Evolutionary conservation across 2,888 invertebrate genomes (phyloP), one percentile per base, ranked within the genome.

Genomic region (Plusia festucae): DNA sequence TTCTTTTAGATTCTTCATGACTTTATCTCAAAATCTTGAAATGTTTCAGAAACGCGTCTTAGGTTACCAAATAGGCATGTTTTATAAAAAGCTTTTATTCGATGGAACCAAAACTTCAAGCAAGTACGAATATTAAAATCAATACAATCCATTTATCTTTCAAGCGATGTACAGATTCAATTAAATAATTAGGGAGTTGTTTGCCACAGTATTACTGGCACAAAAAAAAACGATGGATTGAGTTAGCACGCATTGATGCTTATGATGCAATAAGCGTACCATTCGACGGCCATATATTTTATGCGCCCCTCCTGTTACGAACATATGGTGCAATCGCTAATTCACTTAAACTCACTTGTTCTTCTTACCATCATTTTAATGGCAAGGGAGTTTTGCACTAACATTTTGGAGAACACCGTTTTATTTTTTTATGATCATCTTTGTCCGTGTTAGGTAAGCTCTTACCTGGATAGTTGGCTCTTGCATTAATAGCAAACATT

Each of bases 261-360:
- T 84, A 86, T 90, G 88, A 87, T 88, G 88, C 86, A 90, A 90
- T 91, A 90, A 90, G 87, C 86, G 81, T 83, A 83, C 82, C 85
- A 90, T 88, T 89, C 82, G 78, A 70, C 55, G 76, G 83, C 86
- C 85, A 88, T 90, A 90, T 89, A 89, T 90, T 89, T 81, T 77
- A 76, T 83, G 74, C 82, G 72, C 88, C 90, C 90, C 88, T 88
- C 83, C 85, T 88, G 87, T 87, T 90, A 80, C 78, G 68, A 83
- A 86, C 92, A 91, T 90, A 90, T 90, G 92, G 82, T 85, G 85
- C 88, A 86, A 84, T 86, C 81, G 79, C 83, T 89, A 89, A 88
- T 89, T 81, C 81, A 86, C 85, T 87, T 71, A 61, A 76, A 77
- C 75, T 86, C 70, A 84, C 80, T 74, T 76, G 64, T 81, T 79